A percentile compares a stretch with the other conserved stretches of the same genome.
These are phyloP conservation scores for Cynopterus brachyotis DNA, from an alignment of 2,113 vertebrate genomes.

Conservation along the genomic window DNA sequence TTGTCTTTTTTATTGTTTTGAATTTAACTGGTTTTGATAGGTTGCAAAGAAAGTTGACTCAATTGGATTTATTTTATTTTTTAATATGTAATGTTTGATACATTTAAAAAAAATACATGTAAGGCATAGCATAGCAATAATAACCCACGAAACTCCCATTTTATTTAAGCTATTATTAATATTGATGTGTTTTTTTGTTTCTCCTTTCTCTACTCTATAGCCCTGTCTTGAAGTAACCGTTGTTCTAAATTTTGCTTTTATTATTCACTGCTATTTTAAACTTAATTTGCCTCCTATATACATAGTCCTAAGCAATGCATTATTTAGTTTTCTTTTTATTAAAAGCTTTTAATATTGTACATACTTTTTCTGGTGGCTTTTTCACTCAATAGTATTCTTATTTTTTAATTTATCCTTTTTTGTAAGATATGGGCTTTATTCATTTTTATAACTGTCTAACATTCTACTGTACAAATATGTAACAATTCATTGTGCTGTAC, in stretches of 20 bases:
- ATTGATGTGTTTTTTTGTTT: not conserved
- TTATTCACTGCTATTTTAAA: not conserved
- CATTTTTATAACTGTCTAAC: not conserved
- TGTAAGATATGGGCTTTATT: not conserved
- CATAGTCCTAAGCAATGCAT: not conserved
- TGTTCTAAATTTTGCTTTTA: conserved; percentile 7
- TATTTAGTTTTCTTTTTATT: not conserved
- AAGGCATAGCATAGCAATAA: not conserved
- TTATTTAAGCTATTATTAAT: not conserved
- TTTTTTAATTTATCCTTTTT: not conserved
- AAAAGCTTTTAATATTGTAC: not conserved
- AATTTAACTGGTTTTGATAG: not conserved
- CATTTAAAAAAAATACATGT: not conserved
- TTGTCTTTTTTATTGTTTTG: not conserved
- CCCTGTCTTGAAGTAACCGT: not conserved
- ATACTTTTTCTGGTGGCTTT: not conserved
- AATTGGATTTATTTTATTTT: not conserved
- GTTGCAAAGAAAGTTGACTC: not conserved
- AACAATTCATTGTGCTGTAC: not conserved
- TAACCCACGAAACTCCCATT: not conserved
- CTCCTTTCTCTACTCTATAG: not conserved
- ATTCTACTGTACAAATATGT: not conserved
- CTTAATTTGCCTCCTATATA: not conserved
- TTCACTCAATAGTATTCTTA: not conserved
- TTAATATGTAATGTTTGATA: not conserved